Evolutionary conservation across 2,888 invertebrate species (phyloP).

Genomic region (Eutolmus rufibarbis): DNA sequence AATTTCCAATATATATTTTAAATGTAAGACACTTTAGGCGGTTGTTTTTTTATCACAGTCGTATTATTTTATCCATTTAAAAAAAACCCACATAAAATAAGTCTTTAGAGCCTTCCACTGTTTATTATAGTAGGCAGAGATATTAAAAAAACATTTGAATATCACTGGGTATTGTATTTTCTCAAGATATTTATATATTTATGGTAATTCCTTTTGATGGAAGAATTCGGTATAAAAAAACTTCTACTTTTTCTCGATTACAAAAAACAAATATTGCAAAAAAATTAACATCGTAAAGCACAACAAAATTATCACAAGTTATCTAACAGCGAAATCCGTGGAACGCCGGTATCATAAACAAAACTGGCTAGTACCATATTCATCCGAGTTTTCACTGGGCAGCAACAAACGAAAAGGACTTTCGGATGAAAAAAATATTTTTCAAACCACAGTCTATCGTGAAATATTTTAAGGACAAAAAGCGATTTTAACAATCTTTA

Average conservation of each 20-base stretch:
- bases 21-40: neutral
- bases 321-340: neutral
- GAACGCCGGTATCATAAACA: slow-evolving; percentile 12
- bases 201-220: neutral
- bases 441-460: neutral
- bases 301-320: neutral
- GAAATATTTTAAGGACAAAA: neutral
- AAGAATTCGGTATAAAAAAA: neutral
- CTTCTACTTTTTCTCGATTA: neutral
- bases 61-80: neutral
- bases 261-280: neutral
- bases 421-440: neutral
- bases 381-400: neutral
- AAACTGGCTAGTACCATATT: neutral
- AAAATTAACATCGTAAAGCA: neutral
- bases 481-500: neutral
- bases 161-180: neutral
- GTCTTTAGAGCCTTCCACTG: neutral
- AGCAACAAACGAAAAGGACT: neutral
- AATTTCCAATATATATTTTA: neutral
- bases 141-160: neutral
- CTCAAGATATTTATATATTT: neutral
- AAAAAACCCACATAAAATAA: neutral
- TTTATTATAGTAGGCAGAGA: neutral
- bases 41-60: neutral